Conservation (phyloP, 92 coral and sea anemone species). For the Zoanthus sociatus region DNA sequence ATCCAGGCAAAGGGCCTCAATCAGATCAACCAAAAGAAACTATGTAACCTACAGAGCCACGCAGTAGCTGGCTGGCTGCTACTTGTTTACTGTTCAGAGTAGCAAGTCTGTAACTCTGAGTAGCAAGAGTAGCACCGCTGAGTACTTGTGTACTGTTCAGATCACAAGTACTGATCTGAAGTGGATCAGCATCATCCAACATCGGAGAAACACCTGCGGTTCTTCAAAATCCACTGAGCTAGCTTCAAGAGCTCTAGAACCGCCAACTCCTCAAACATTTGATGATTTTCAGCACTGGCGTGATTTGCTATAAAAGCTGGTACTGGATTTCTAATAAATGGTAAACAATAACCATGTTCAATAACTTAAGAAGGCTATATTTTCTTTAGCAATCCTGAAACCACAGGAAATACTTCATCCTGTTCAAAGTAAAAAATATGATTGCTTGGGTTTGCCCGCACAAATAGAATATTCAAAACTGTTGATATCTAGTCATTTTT, state of each 20-base stretch:
- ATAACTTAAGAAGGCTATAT: conserved; percentile 16
- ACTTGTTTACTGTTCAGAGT: too few species aligned
- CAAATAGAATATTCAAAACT: neutral
- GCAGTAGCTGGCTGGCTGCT: too few species aligned
- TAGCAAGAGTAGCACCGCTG: too few species aligned
- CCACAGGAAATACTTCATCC: neutral
- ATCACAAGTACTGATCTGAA: too few species aligned
- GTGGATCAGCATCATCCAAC: too few species aligned
- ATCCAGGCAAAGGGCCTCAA: neutral
- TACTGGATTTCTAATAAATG: neutral
- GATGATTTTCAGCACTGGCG: neutral
- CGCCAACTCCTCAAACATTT: neutral
- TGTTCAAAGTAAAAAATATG: neutral
- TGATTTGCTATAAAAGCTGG: neutral
- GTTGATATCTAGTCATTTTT: neutral
- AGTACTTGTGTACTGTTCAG: too few species aligned
- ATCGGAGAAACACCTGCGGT: too few species aligned
- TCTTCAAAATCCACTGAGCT: too few species aligned
- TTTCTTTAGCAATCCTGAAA: neutral
- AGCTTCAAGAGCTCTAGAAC: neutral
- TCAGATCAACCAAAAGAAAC: too few species aligned
- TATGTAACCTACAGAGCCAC: too few species aligned
- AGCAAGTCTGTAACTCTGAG: too few species aligned
- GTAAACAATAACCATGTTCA: conserved; percentile 15
- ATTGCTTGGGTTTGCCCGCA: neutral